Base-by-base conservation (phyloP, 2,113 vertebrate genomes). In the Fukomys damarensis region DNA sequence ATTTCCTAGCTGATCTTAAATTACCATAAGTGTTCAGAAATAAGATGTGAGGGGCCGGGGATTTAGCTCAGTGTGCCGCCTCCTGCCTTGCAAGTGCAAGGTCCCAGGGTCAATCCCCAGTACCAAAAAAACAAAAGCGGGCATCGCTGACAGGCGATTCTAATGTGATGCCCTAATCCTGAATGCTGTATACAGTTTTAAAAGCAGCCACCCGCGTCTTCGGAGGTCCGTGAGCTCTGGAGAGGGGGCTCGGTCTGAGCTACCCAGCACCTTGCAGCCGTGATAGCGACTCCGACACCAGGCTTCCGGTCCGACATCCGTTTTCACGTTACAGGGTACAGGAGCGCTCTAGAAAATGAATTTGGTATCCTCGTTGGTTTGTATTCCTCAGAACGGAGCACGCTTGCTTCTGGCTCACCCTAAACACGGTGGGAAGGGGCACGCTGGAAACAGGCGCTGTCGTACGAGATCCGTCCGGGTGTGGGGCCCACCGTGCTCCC, bases 401-500 rank as follows among this genome's bases (percentile, higher is more conserved):
- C 19, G 11, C n/a, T 20, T 30, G n/a, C 5, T 49, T 10, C 35
- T 0, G 14, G 32, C 83, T 35, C 52, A 58, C 16, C 14, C 58
- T 2, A 20, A 24, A 9, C 17, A 17, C 11, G 1, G 1, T n/a
- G 17, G 83, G 14, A 5, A 46, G 35, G 30, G 41, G 10, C 5
- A 1, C 49, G n/a, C 63, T 32, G 26, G 9, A 26, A 10, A 24
- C n/a, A n/a, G n/a, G n/a, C n/a, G n/a, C n/a, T 13, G 20, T 0
- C 9, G 0, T 8, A 4, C 28, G 0, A 74, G 65, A 22, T 38
- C 0, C 0, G n/a, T 0, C 6, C 20, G 32, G 22, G 63, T 1
- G 0, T 3, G 0, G 0, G 1, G 0, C 46, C 54, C 30, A 20
- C 41, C 0, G 0, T 9, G 14, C 20, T 32, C 22, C 22, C 17